Conservation (phyloP, 2,888 invertebrate species). For the Homarus gammarus region DNA sequence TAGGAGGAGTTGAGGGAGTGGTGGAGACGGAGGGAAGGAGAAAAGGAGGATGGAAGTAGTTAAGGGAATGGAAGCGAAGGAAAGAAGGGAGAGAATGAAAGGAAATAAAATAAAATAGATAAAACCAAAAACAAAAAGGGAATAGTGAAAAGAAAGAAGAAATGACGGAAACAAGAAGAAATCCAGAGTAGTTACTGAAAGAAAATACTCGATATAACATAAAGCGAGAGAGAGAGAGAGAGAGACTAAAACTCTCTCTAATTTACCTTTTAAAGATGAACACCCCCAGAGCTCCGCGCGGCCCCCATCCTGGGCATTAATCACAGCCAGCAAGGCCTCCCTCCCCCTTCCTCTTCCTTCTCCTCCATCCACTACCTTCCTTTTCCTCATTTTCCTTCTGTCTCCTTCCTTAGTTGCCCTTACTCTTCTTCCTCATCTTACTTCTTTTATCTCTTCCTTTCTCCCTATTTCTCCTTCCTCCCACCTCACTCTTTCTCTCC, state of each 20-base stretch:
- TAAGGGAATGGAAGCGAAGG: too few species aligned
- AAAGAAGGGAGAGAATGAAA: too few species aligned
- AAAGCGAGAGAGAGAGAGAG: background rate
- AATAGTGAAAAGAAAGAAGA: too few species aligned
- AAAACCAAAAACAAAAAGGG: too few species aligned
- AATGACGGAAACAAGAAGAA: too few species aligned
- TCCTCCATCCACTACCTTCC: background rate
- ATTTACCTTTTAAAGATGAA: constrained; percentile 13
- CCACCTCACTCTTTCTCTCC: background rate
- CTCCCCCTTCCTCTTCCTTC: background rate
- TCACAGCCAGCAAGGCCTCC: background rate
- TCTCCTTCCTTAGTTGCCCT: background rate
- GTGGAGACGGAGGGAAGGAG: too few species aligned
- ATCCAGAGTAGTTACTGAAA: too few species aligned
- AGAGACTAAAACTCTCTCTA: background rate
- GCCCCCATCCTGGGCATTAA: too few species aligned
- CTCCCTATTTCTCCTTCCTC: background rate
- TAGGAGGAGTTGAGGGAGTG: too few species aligned
- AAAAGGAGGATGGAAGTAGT: too few species aligned
- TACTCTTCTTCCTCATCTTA: background rate
- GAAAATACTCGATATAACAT: too few species aligned
- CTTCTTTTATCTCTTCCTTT: background rate
- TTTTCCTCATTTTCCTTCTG: background rate
- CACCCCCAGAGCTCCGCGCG: background rate
- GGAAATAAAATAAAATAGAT: too few species aligned